Evolutionary conservation across 2,113 vertebrate species (phyloP).

Genomic region (Phylloscopus trochilus): DNA sequence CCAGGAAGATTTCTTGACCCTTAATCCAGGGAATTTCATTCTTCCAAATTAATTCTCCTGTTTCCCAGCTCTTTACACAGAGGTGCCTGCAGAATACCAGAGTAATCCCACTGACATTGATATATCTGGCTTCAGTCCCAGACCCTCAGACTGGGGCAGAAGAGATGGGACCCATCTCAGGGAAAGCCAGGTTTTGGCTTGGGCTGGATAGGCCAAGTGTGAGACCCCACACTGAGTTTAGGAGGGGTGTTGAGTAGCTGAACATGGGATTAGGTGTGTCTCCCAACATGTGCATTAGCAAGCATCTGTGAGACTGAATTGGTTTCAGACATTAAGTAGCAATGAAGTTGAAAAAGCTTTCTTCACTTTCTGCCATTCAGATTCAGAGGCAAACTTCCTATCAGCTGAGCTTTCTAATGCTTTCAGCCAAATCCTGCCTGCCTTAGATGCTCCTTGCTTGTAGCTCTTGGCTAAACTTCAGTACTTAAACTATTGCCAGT

Average conservation of each 20-base stretch:
- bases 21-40: neutral
- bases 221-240: neutral
- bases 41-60: neutral
- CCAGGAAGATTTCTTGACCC: neutral
- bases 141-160: neutral
- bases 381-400: neutral
- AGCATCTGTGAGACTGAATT: fast-evolving
- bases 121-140: neutral
- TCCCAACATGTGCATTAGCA: neutral
- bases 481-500: neutral
- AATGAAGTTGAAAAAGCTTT: neutral
- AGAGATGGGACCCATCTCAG: neutral
- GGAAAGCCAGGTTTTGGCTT: neutral
- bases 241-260: neutral
- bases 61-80: neutral
- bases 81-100: neutral
- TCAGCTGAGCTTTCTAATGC: neutral
- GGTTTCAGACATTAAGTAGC: neutral
- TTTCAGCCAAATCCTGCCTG: neutral
- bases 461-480: neutral
- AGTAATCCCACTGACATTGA: neutral
- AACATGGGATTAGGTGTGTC: fast-evolving
- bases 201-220: neutral
- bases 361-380: neutral
- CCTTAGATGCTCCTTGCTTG: neutral